phyloP scores from a whole-genome alignment of 2,797 vertebrate genomes.

The Apogon talboti region DNA sequence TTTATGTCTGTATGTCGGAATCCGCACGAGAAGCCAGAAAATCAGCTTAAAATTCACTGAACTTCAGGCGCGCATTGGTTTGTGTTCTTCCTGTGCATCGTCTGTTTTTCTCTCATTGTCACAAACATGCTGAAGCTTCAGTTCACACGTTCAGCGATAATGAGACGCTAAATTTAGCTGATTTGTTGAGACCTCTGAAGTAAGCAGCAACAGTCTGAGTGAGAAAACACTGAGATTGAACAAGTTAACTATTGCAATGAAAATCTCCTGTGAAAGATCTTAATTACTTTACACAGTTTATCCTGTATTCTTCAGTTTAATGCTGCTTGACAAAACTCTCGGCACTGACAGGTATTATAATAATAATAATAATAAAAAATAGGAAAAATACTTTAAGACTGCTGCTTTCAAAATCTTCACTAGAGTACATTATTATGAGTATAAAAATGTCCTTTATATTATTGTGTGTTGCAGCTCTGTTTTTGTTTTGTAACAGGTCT shows the following conservation, averaged over 20 bases:
- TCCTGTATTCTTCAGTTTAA: too few species aligned
- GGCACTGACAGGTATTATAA: too few species aligned
- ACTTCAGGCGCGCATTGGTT: not conserved
- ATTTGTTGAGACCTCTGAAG: conserved; percentile 12
- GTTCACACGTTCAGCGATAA: conserved; percentile 45
- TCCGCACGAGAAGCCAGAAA: too few species aligned
- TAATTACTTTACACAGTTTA: too few species aligned
- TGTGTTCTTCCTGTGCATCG: not conserved
- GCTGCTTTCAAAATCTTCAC: too few species aligned
- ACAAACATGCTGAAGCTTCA: conserved; percentile 17
- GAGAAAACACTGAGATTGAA: not conserved
- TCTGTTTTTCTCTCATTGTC: conserved; percentile 4
- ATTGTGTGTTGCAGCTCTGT: too few species aligned
- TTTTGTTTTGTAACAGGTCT: too few species aligned
- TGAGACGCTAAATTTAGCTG: conserved; percentile 41
- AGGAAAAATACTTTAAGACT: too few species aligned
- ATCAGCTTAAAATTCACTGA: not conserved
- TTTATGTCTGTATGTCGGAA: not conserved
- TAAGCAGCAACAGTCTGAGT: not conserved
- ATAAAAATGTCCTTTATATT: too few species aligned
- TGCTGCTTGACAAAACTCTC: too few species aligned
- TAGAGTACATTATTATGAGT: too few species aligned
- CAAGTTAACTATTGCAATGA: not conserved
- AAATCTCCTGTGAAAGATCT: not conserved
- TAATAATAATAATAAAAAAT: too few species aligned